Conservation (phyloP, 2,888 invertebrate genomes). For the Scaptomyza cyrtandrae region DNA sequence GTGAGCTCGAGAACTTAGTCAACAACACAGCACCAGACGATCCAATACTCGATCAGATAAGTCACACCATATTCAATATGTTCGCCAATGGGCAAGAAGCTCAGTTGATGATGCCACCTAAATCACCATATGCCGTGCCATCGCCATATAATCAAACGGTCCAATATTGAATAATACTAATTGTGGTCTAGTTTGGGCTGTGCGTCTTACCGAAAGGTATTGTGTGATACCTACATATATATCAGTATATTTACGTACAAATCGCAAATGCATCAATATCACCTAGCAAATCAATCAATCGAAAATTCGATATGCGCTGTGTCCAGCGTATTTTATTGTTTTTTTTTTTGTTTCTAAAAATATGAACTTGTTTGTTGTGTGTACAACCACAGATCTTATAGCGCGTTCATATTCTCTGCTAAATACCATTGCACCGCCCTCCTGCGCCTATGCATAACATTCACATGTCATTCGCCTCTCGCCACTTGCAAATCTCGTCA, state of each 20-base stretch:
- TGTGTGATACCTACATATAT: conserved; percentile 31
- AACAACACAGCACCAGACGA: conserved; percentile 47
- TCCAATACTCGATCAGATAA: conserved; percentile 59
- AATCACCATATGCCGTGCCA: conserved; percentile 47
- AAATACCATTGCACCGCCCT: conserved; percentile 35
- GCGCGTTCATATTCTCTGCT: conserved; percentile 11
- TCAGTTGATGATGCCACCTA: conserved; percentile 36
- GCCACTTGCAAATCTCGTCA: conserved; percentile 17
- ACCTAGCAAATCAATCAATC: conserved; percentile 20
- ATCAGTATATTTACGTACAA: conserved; percentile 41
- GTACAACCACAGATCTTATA: conserved; percentile 8
- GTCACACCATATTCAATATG: conserved; percentile 38
- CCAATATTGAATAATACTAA: conserved; percentile 35
- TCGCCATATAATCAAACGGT: conserved; percentile 49
- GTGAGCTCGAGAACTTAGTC: conserved; percentile 47
- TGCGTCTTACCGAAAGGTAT: conserved; percentile 65
- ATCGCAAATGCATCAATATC: conserved; percentile 45
- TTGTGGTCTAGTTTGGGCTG: conserved; percentile 26
- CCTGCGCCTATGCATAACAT: conserved; percentile 25
- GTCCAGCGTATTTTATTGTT: neutral
- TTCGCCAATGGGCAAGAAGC: conserved; percentile 22
- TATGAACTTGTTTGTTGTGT: conserved; percentile 18
- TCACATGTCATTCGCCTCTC: conserved; percentile 14
- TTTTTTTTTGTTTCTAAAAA: neutral
- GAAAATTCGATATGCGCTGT: conserved; percentile 9